These are phyloP conservation scores for Chrysolina oricalcia DNA, from an alignment of 2,888 invertebrate genomes.

Conservation along the genomic window DNA sequence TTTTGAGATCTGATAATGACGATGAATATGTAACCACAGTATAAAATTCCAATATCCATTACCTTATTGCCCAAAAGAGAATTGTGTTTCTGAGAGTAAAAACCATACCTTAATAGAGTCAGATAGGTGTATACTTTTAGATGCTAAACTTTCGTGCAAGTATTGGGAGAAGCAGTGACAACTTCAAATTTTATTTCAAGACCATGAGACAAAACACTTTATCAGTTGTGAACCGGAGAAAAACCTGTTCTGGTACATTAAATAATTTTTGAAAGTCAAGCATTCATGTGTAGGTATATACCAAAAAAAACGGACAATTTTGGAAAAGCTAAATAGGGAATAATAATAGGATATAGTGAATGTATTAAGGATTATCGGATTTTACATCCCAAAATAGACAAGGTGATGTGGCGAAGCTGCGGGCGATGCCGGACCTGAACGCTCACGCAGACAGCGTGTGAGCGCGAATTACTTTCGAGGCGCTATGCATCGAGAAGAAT, in stretches of 20 bases:
- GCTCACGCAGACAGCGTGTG: no score
- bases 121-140: slow-evolving; percentile 26
- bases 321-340: slow-evolving; percentile 3
- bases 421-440: no score
- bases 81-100: slow-evolving; percentile 27
- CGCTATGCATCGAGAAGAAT: no score
- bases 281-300: background rate
- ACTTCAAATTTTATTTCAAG: background rate
- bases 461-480: no score
- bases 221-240: slow-evolving; percentile 19
- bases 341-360: slow-evolving; percentile 26
- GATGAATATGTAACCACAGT: background rate
- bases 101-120: slow-evolving; percentile 30
- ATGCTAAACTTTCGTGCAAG: slow-evolving; percentile 23
- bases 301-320: background rate
- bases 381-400: slow-evolving; percentile 23
- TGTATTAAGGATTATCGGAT: slow-evolving; percentile 1
- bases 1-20: no score
- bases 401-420: no score
- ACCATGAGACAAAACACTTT: slow-evolving; percentile 8
- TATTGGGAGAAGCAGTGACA: slow-evolving; percentile 25
- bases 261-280: slow-evolving; percentile 1
- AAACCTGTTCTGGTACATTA: slow-evolving; percentile 6
- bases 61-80: no score
- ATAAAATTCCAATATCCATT: slow-evolving; percentile 27